phyloP scores from a whole-genome alignment of 1,140 invertebrate species.

The Drosophila kurseongensis region DNA sequence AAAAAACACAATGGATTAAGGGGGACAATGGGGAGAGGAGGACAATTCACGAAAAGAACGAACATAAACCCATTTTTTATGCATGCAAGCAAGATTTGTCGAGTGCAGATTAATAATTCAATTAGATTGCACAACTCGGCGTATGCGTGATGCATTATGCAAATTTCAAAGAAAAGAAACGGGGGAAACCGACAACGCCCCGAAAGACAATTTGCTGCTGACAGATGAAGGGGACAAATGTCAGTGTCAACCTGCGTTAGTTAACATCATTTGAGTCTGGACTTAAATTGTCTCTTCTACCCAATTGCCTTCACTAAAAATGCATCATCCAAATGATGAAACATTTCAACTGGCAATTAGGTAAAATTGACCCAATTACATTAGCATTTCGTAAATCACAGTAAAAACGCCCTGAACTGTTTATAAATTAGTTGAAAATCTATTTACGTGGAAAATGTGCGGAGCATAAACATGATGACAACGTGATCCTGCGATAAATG shows the following conservation, averaged over 20 bases:
- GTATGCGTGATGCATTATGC: slow-evolving; percentile 65
- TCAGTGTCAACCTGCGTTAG: slow-evolving; percentile 40
- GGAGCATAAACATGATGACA: slow-evolving; percentile 38
- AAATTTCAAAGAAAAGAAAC: slow-evolving; percentile 26
- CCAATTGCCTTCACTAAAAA: neutral
- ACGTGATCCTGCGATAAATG: slow-evolving; percentile 34
- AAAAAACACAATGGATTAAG: slow-evolving; percentile 46
- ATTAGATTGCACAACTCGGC: slow-evolving; percentile 68
- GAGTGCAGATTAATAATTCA: slow-evolving; percentile 76
- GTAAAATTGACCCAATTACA: slow-evolving; percentile 47
- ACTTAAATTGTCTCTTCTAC: slow-evolving; percentile 18
- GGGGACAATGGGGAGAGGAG: neutral
- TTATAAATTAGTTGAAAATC: slow-evolving; percentile 67
- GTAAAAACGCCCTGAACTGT: slow-evolving; percentile 6
- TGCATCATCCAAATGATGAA: neutral
- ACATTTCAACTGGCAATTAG: slow-evolving; percentile 25
- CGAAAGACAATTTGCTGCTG: slow-evolving; percentile 33
- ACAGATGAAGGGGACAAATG: slow-evolving; percentile 29
- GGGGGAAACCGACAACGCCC: slow-evolving; percentile 4
- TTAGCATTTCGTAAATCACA: slow-evolving; percentile 29
- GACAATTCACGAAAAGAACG: neutral
- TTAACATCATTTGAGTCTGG: slow-evolving; percentile 27
- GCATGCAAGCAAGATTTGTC: slow-evolving; percentile 45
- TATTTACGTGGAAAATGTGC: slow-evolving; percentile 64
- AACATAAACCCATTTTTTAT: slow-evolving; percentile 30